A percentile compares a stretch with the other conserved stretches of the same genome.
Evolutionary conservation across 2,113 vertebrate species (phyloP).

Genomic region (Trinectes maculatus): DNA sequence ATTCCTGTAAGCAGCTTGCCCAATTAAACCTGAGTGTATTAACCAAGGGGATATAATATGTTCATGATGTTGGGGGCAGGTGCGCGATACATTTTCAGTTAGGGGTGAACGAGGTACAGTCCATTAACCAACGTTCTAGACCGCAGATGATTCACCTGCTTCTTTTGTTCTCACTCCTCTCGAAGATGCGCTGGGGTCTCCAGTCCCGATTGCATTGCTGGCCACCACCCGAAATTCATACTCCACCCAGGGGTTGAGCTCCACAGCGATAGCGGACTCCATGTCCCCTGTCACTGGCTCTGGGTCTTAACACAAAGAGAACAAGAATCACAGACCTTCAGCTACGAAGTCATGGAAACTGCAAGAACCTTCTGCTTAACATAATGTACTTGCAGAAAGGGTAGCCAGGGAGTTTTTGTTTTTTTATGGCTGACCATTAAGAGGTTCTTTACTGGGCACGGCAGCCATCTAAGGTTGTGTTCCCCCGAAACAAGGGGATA

Average conservation of each 20-base stretch:
- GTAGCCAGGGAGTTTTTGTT: slow-evolving; percentile 5
- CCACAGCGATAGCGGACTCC: slow-evolving; percentile 95
- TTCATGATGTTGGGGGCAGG: slow-evolving; percentile 13
- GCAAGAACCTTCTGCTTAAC: too few species aligned
- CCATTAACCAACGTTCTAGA: too few species aligned
- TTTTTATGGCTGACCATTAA: slow-evolving; percentile 5
- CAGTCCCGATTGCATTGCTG: slow-evolving; percentile 93
- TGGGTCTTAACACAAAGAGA: slow-evolving; percentile 83
- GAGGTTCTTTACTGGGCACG: background rate
- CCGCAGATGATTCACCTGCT: slow-evolving; percentile 83
- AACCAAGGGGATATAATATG: slow-evolving; percentile 46
- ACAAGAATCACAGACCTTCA: background rate
- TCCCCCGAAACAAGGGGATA: slow-evolving; percentile 6
- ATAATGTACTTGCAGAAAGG: background rate
- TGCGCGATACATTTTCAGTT: slow-evolving; percentile 19
- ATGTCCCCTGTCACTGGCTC: slow-evolving; percentile 92
- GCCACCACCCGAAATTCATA: slow-evolving; percentile 98
- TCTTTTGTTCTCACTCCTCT: slow-evolving; percentile 91
- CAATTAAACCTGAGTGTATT: slow-evolving; percentile 76
- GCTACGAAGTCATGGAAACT: too few species aligned
- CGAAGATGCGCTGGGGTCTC: slow-evolving; percentile 92
- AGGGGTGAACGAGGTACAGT: too few species aligned
- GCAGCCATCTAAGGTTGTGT: background rate
- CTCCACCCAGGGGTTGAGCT: slow-evolving; percentile 97
- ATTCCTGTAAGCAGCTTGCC: slow-evolving; percentile 74